These are phyloP conservation scores for Andrena hattorfiana DNA, from an alignment of 2,888 invertebrate genomes.

Conservation along the genomic window DNA sequence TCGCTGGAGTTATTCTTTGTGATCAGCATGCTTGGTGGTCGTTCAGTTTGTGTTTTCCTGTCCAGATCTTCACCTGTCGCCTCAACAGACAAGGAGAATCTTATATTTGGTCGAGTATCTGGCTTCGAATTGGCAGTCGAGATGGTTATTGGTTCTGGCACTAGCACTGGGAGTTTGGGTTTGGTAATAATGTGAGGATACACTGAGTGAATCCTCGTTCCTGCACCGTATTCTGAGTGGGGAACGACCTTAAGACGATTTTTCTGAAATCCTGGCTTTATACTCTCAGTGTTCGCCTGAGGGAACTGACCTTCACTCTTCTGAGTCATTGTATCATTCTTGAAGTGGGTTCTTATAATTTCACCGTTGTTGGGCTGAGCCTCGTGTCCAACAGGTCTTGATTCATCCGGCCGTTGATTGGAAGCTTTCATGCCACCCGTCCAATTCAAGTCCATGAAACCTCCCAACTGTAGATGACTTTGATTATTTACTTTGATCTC, in stretches of 20 bases:
- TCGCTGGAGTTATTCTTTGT: conserved; percentile 54
- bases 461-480: conserved; percentile 24
- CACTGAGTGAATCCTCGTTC: conserved; percentile 77
- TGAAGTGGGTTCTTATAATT: conserved; percentile 5
- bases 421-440: neutral
- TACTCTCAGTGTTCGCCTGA: neutral
- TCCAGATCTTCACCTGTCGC: conserved; percentile 75
- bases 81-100: conserved; percentile 79
- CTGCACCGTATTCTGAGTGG: conserved; percentile 44
- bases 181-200: conserved; percentile 82
- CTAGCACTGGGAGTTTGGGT: conserved; percentile 75
- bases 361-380: conserved; percentile 11
- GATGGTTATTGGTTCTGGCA: conserved; percentile 79
- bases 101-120: conserved; percentile 71
- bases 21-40: conserved; percentile 78
- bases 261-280: conserved; percentile 5
- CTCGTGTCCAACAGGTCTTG: neutral
- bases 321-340: conserved; percentile 43
- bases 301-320: conserved; percentile 14
- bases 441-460: conserved; percentile 56
- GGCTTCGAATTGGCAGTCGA: conserved; percentile 69
- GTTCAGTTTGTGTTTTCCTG: conserved; percentile 78
- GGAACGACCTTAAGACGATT: conserved; percentile 24
- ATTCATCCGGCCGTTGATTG: conserved; percentile 22
- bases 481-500: conserved; percentile 32